Conservation (phyloP, 2,113 vertebrate species). For the Eretmochelys imbricata region DNA sequence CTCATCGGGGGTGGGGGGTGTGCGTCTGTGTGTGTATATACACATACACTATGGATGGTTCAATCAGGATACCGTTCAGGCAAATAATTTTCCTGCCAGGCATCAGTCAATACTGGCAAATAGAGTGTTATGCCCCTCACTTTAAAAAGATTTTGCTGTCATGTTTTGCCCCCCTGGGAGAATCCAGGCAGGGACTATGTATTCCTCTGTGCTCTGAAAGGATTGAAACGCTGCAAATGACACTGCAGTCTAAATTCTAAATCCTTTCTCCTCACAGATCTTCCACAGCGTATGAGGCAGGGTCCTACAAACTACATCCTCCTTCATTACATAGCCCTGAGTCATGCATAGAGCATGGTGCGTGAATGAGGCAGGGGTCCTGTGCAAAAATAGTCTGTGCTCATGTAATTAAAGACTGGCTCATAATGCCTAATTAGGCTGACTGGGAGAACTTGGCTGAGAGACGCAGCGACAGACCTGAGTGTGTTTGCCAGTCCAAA, state of each 20-base stretch:
- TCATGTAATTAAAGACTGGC: slow-evolving; percentile 75
- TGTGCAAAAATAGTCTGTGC: slow-evolving; percentile 50
- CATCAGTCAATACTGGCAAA: slow-evolving; percentile 65
- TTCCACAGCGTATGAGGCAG: rapidly evolving
- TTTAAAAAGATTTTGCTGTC: background rate
- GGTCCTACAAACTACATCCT: rapidly evolving
- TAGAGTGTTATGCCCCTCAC: slow-evolving; percentile 31
- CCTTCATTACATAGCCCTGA: rapidly evolving
- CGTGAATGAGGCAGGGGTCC: background rate
- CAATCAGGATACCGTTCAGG: rapidly evolving
- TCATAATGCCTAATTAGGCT: slow-evolving; percentile 72
- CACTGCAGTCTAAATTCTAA: rapidly evolving
- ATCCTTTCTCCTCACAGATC: background rate
- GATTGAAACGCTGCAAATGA: background rate
- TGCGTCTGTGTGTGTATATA: background rate
- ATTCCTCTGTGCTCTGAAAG: slow-evolving; percentile 55
- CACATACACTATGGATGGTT: background rate
- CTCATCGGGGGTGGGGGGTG: slow-evolving; percentile 6
- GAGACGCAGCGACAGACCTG: slow-evolving; percentile 69
- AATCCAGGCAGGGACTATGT: background rate
- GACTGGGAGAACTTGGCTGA: slow-evolving; percentile 70
- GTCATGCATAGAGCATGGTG: background rate
- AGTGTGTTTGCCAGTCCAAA: slow-evolving; percentile 71
- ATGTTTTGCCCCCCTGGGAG: background rate
- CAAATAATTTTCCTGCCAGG: background rate